phyloP scores from a whole-genome alignment of 2,113 vertebrate species.

The Larimichthys polyactis region DNA sequence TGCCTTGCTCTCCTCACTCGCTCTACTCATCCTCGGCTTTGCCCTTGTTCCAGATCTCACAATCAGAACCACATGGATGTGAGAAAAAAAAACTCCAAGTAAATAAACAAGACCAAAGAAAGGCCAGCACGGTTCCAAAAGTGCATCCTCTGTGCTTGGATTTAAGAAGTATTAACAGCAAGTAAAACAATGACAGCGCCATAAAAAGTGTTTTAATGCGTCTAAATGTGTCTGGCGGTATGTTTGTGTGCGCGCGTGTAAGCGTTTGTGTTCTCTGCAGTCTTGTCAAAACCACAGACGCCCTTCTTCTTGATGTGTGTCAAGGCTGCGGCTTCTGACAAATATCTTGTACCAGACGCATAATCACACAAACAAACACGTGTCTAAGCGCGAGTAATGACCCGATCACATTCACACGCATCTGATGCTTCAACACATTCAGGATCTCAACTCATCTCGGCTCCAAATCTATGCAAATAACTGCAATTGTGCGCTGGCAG shows the following conservation, averaged over 20 bases:
- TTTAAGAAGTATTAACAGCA: slow-evolving; percentile 44
- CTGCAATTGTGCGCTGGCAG: background rate
- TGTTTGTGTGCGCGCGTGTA: slow-evolving; percentile 16
- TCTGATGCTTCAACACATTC: slow-evolving; percentile 16
- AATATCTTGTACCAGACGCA: slow-evolving; percentile 14
- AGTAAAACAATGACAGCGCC: slow-evolving; percentile 35
- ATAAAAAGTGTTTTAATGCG: background rate
- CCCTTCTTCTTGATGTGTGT: slow-evolving; percentile 25
- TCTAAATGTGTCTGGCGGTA: slow-evolving; percentile 2
- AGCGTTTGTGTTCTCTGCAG: slow-evolving; percentile 8
- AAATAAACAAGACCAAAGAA: slow-evolving; percentile 67
- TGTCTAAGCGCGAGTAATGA: background rate
- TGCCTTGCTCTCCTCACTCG: slow-evolving; percentile 1
- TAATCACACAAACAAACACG: slow-evolving; percentile 17
- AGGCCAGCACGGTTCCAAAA: slow-evolving; percentile 29
- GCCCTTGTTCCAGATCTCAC: slow-evolving; percentile 67
- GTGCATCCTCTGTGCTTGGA: slow-evolving; percentile 17
- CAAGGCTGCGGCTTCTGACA: slow-evolving; percentile 18
- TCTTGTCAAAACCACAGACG: slow-evolving; percentile 33
- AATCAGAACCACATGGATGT: slow-evolving; percentile 74
- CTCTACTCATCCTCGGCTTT: slow-evolving; percentile 51
- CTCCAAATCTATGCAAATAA: background rate
- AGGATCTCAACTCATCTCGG: background rate
- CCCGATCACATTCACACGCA: background rate
- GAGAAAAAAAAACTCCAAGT: slow-evolving; percentile 57